Evolutionary conservation across 2,113 vertebrate species (phyloP), one percentile per base, ranked within the genome.

Genomic region (Forbesichthys papilliferus): DNA sequence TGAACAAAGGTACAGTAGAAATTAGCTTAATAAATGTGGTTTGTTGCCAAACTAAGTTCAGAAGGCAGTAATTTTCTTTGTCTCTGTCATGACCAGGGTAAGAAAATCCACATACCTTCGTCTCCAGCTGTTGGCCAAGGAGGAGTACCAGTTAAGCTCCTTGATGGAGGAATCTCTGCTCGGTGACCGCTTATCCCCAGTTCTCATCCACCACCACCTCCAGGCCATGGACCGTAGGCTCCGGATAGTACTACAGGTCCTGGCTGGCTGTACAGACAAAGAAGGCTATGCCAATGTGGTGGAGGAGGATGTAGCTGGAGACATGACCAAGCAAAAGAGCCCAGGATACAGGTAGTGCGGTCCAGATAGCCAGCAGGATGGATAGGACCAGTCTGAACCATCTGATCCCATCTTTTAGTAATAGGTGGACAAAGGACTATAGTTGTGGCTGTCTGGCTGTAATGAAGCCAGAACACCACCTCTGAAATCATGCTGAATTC

Each of bases 151-250:
- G 72, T 93, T 99, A 82, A 98, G 97, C 46, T 85, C 88, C 33
- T 77, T 98, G 84, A 96, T 99, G 97, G 95, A 95, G 4, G 96
- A 98, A 77, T 97, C 97, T 1, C 91, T 99, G 69, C 86, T 91
- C 11, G 84, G 69, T 42, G 98, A 99, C 90, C 92, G 84, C 14
- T 92, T 99, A 71, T 90, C 93, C 0, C 96, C 97, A 0, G 55
- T 99, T 60, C 93, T 99, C 14, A 95, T 95, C 80, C 90, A 86
- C 75, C 92, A 91, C 11, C 98, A 99, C 87, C 92, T 99, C 64
- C 91, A 94, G 59, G 98, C 98, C 0, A 90, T 99, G 94, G 96
- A 99, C 92, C 94, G 97, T 68, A 85, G 98, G 76, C 92, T 99
- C 34, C 90, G 94, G 48, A 81, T 96, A 11, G 93, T 96, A 51